Evolutionary conservation across 1,140 invertebrate genomes (phyloP), one percentile per base, ranked within the genome.

Genomic region (Cotesia typhae): DNA sequence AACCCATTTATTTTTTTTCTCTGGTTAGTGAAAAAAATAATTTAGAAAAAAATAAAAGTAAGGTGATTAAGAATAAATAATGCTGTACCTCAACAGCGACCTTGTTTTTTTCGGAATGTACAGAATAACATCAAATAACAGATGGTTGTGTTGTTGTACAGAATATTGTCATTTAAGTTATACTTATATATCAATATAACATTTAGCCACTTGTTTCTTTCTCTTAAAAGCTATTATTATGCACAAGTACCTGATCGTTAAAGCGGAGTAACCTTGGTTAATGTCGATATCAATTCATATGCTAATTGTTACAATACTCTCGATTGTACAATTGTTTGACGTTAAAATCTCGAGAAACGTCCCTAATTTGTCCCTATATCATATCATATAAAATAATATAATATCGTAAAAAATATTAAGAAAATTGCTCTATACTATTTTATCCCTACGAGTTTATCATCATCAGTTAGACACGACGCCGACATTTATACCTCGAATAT

Each of bases 221-320:
- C 38, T 51, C 64, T 66, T 52, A 7, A 47, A 28, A 17, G 17
- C 64, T 67, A 65, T 72, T 72, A 72, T 72, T 36, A 66, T 72
- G 52, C 63, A 67, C 36, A 38, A 72, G 47, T 52, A 66, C 38
- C n/a, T 41, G 6, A 47, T 47, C 6, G 28, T 20, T 36, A 28
- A 28, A 28, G 28, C 28, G 9, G 9, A 37, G 47, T 57, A 28
- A 37, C 63, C 51, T 57, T 60, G 53, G 7, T 36, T 17, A 67
- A 67, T 57, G 52, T 47, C 36, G 61, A 51, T 28, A 66, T 20
- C 61, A 72, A 72, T 72, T 72, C 52, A 66, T 14, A 67, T 72
- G 53, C 37, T 72, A 72, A 72, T 72, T 35, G 20, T 59, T 60
- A 55, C 35, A 55, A 17, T 52, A 17, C 12, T 65, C 2, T 47